Evolutionary conservation across 2,888 invertebrate genomes (phyloP), one percentile per base, ranked within the genome.

Genomic region (Choristoneura rosaceana): DNA sequence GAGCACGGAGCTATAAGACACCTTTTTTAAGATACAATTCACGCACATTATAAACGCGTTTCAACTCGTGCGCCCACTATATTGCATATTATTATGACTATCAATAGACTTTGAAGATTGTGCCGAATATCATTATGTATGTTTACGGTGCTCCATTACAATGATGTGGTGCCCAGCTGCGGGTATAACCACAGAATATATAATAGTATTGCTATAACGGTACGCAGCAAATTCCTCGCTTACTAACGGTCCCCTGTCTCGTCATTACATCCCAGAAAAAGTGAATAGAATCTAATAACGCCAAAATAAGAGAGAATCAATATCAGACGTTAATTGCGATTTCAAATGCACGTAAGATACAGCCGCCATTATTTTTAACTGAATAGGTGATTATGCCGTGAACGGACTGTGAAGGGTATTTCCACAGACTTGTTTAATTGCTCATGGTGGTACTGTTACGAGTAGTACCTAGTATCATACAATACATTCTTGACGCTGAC

Each of bases 201-300:
- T n/a, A n/a, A n/a, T n/a, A n/a, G n/a, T n/a, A n/a, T n/a, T n/a
- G n/a, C 60, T 17, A 7, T 71, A 71, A 71, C 71, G 71, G 71
- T 58, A 63, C 17, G 34, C 14, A 45, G 33, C 67, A 80, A 87
- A 91, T 91, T 84, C 88, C 88, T 78, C 87, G 90, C 87, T 83
- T 83, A 79, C 78, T 92, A 92, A 92, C 92, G 92, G 92, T 86
- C 79, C 79, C 80, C 81, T 84, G 85, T 82, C 85, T 74, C 80
- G 83, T 87, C 87, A 88, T 86, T 84, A 84, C 83, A 84, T 80
- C 81, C 84, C 82, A 75, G 77, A 77, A 75, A 73, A 80, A 83
- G 79, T 84, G 82, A 84, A 84, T 82, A 82, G 82, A 84, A 85
- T 87, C 82, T 84, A 84, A 84, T 86, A 78, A 77, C 61, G 71